phyloP scores from a whole-genome alignment of 2,113 vertebrate genomes.

The Corythaixoides concolor region DNA sequence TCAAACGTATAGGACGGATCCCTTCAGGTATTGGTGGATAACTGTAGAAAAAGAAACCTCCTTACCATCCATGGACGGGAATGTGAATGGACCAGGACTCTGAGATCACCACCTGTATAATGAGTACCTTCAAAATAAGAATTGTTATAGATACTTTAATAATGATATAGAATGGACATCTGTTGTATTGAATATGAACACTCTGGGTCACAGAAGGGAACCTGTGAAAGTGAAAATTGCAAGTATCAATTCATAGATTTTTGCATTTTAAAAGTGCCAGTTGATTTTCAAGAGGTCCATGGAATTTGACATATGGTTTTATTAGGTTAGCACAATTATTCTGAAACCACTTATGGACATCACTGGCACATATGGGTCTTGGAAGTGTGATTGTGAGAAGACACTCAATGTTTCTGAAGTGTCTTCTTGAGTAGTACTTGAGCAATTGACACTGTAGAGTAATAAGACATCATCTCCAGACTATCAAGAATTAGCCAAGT shows the following conservation, averaged over 20 bases:
- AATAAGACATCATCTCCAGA: not conserved
- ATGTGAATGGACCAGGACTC: not conserved
- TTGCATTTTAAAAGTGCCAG: not conserved
- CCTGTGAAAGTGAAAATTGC: not conserved
- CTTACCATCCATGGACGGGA: not conserved
- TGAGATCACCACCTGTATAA: not conserved
- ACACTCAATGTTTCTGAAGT: conserved; percentile 17
- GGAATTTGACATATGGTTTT: not conserved
- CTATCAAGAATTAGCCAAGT: conserved; percentile 8
- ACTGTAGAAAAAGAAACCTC: not conserved
- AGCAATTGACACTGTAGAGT: not conserved
- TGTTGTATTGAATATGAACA: accelerated
- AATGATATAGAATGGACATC: not conserved
- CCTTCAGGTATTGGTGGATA: not conserved
- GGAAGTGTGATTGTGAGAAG: not conserved
- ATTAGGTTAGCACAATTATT: conserved; percentile 24
- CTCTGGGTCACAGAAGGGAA: not conserved
- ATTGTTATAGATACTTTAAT: not conserved
- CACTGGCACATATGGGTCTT: not conserved
- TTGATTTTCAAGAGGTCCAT: not conserved
- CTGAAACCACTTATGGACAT: not conserved
- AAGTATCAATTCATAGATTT: not conserved
- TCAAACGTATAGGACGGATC: not conserved
- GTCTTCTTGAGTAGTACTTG: not conserved
- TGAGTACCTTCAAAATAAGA: not conserved